phyloP scores from a whole-genome alignment of 2,797 vertebrate genomes.

The Acomys russatus region DNA sequence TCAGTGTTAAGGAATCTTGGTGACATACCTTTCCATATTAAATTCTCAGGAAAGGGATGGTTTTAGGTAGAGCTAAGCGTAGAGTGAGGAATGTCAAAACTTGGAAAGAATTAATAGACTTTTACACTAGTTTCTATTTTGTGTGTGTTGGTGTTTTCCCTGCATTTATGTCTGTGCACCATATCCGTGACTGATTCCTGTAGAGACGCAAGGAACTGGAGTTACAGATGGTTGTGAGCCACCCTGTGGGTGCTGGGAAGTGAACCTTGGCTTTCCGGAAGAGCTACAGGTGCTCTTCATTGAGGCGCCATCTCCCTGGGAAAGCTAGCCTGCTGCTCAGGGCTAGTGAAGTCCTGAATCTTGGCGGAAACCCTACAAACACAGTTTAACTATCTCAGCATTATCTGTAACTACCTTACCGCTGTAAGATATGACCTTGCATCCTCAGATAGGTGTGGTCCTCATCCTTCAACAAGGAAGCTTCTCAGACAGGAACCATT shows the following conservation, averaged over 20 bases:
- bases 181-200: background rate
- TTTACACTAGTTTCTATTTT: background rate
- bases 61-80: background rate
- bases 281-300: background rate
- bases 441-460: background rate
- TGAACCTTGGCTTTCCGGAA: background rate
- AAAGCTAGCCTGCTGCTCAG: background rate
- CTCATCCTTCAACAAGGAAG: background rate
- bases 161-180: background rate
- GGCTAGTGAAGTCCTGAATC: background rate
- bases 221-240: background rate
- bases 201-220: background rate
- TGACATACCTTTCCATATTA: background rate
- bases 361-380: background rate
- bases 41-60: background rate
- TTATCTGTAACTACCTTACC: background rate
- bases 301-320: background rate
- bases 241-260: background rate
- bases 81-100: background rate
- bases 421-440: no score
- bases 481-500: background rate
- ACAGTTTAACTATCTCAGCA: background rate
- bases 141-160: background rate
- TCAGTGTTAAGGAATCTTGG: slow-evolving; percentile 20
- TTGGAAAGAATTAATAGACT: background rate